Conservation (phyloP, 2,888 invertebrate species). For the Gerosis bhagava region DNA sequence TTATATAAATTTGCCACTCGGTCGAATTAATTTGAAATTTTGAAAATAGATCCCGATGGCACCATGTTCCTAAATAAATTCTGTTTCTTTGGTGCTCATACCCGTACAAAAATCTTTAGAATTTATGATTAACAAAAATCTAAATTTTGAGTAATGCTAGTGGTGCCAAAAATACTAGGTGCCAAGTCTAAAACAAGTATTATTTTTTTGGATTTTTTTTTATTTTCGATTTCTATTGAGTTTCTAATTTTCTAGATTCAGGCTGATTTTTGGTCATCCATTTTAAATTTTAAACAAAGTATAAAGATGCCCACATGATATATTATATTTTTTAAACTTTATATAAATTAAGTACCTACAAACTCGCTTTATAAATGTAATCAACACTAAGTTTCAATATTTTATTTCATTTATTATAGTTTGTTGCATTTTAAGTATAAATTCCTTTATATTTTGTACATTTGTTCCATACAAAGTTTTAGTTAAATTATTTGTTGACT, state of each 20-base stretch:
- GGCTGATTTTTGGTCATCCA: too few relatives aligned
- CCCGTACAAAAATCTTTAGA: slow-evolving; percentile 7
- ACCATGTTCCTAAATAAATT: slow-evolving; percentile 50
- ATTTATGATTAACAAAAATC: neutral
- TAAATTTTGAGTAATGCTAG: slow-evolving; percentile 53
- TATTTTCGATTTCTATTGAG: neutral
- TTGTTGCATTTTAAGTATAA: slow-evolving; percentile 13
- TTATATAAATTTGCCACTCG: neutral
- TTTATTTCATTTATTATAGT: too few relatives aligned
- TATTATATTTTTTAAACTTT: too few relatives aligned
- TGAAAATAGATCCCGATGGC: slow-evolving; percentile 13
- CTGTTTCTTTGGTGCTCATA: slow-evolving; percentile 18
- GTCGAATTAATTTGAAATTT: neutral
- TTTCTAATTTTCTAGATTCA: too few relatives aligned
- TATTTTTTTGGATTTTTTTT: slow-evolving; percentile 1
- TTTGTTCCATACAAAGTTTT: too few relatives aligned
- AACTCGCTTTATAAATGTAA: neutral
- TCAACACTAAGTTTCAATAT: too few relatives aligned
- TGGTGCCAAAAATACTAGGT: slow-evolving; percentile 72
- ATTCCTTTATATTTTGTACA: neutral
- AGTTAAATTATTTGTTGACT: too few relatives aligned
- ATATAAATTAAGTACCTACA: neutral
- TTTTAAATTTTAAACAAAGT: too few relatives aligned
- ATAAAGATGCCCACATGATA: too few relatives aligned
- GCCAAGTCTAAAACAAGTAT: slow-evolving; percentile 54